A percentile compares a stretch with the other conserved stretches of the same genome.
phyloP scores from a whole-genome alignment of 1,140 invertebrate species.

The Phthorimaea operculella region DNA sequence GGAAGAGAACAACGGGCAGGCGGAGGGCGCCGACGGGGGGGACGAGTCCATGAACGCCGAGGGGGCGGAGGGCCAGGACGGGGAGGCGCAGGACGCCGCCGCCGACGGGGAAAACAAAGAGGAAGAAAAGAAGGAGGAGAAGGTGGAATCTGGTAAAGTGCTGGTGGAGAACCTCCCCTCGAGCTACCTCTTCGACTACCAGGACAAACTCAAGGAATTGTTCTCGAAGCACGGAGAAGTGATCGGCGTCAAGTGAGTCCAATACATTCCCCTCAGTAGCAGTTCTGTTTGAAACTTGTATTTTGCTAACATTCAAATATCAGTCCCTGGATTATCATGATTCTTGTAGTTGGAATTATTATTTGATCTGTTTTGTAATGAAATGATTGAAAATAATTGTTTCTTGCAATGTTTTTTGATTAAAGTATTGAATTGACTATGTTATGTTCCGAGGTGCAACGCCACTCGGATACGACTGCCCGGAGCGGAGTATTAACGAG shows the following conservation, averaged over 20 bases:
- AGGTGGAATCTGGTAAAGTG: constrained; percentile 61
- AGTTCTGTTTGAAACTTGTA: constrained; percentile 22
- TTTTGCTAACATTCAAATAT: constrained; percentile 64
- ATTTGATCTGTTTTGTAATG: background rate
- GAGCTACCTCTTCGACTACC: constrained; percentile 59
- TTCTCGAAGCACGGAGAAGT: constrained; percentile 63
- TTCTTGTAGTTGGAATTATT: constrained; percentile 16
- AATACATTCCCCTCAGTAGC: constrained; percentile 6
- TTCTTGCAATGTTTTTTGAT: background rate
- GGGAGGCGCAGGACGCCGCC: constrained; percentile 21
- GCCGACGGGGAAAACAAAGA: constrained; percentile 25
- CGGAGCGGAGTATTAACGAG: constrained; percentile 55
- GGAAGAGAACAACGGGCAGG: constrained; percentile 51
- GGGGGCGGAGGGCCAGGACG: constrained; percentile 20
- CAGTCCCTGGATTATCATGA: constrained; percentile 35
- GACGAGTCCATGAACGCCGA: constrained; percentile 13
- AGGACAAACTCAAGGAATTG: constrained; percentile 61
- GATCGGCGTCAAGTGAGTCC: constrained; percentile 52
- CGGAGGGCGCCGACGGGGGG: constrained; percentile 25
- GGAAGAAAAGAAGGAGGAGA: constrained; percentile 51
- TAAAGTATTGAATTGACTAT: constrained; percentile 12
- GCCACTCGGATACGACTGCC: constrained; percentile 29
- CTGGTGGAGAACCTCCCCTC: constrained; percentile 60
- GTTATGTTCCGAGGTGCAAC: constrained; percentile 35
- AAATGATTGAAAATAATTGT: constrained; percentile 11